Percentiles rank a stretch among this genome's conserved stretches.
phyloP scores from a whole-genome alignment of 2,888 invertebrate genomes.

The Pemphredon lugubris region DNA sequence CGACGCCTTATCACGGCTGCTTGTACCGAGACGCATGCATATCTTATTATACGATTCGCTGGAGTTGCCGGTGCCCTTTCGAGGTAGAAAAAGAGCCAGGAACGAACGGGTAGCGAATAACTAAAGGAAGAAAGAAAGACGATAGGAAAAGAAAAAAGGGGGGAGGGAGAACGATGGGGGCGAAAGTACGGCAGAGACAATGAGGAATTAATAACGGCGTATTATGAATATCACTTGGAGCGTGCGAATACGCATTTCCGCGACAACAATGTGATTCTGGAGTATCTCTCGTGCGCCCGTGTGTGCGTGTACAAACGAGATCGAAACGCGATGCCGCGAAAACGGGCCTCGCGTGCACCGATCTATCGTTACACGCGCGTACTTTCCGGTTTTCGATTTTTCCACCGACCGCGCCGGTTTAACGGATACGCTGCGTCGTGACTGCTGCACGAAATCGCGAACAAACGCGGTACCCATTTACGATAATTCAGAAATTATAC shows the following conservation, averaged over 20 bases:
- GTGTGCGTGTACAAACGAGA: slow-evolving; percentile 39
- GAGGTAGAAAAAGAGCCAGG: slow-evolving; percentile 13
- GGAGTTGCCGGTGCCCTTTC: slow-evolving; percentile 34
- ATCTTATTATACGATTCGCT: slow-evolving; percentile 38
- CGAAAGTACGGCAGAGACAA: slow-evolving; percentile 71
- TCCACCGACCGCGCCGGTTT: background rate
- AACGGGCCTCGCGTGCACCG: slow-evolving; percentile 56
- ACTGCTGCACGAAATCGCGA: no score
- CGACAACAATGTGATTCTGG: slow-evolving; percentile 66
- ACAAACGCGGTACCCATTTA: no score
- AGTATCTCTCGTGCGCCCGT: slow-evolving; percentile 36
- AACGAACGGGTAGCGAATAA: slow-evolving; percentile 17
- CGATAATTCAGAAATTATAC: no score
- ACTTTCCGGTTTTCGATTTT: slow-evolving; percentile 57
- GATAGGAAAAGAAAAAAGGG: background rate
- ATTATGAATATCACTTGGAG: slow-evolving; percentile 78
- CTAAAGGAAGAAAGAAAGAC: slow-evolving; percentile 4
- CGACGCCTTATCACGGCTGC: slow-evolving; percentile 37
- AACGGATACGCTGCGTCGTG: background rate
- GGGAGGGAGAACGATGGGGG: slow-evolving; percentile 15
- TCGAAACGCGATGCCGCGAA: slow-evolving; percentile 58
- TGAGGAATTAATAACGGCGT: slow-evolving; percentile 76
- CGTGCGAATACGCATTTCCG: slow-evolving; percentile 79
- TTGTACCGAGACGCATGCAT: slow-evolving; percentile 16
- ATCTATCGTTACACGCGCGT: slow-evolving; percentile 41